These are phyloP conservation scores for Argyrosomus japonicus DNA, from an alignment of 2,113 vertebrate genomes.

Conservation along the genomic window DNA sequence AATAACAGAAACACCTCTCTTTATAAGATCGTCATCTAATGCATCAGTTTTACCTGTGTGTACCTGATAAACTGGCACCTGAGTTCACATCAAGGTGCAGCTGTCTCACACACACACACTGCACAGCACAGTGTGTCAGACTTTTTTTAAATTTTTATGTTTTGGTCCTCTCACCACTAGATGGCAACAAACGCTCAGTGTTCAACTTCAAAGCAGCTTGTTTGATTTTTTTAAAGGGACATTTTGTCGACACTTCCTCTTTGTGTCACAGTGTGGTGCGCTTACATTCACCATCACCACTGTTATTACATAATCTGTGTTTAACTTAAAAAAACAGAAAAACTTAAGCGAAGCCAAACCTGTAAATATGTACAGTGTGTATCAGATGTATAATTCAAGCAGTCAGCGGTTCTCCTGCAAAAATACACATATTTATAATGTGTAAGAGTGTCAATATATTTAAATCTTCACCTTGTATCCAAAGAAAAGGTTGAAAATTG, in stretches of 20 bases:
- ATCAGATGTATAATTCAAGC: neutral
- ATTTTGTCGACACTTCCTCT: neutral
- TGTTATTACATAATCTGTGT: neutral
- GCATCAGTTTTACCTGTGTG: neutral
- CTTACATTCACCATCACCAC: neutral
- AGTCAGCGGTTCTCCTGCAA: neutral
- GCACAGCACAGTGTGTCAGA: neutral
- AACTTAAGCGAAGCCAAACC: neutral
- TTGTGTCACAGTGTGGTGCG: neutral
- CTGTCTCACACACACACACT: neutral
- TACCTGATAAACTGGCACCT: neutral
- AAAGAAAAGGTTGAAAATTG: neutral
- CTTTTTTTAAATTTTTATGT: neutral
- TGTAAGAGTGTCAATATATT: neutral
- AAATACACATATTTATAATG: neutral
- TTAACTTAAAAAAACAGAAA: neutral
- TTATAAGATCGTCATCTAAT: neutral
- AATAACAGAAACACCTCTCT: neutral
- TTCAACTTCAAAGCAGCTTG: neutral
- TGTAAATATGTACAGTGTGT: neutral
- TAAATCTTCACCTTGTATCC: neutral
- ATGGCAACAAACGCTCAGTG: slow-evolving; percentile 57
- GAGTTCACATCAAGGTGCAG: neutral
- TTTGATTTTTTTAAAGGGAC: neutral
- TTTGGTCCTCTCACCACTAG: slow-evolving; percentile 53